Conservation (phyloP, 1,140 invertebrate species). For the Lepidotrigona ventralis region DNA sequence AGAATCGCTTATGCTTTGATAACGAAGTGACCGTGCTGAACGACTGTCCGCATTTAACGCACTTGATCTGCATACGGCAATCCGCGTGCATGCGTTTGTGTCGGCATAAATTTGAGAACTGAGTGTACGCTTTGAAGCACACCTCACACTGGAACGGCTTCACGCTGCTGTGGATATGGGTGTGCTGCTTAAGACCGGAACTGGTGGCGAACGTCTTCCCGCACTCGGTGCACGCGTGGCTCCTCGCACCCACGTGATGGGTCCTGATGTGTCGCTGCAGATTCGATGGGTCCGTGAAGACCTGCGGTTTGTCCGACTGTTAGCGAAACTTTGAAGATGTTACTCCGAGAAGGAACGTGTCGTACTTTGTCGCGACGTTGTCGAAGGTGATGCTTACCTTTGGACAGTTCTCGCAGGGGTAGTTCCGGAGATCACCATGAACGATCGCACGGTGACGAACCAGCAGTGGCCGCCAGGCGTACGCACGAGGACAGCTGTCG, state of each 20-base stretch:
- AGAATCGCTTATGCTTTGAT: conserved; percentile 92
- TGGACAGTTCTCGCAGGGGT: conserved; percentile 96
- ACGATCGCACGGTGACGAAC: conserved; percentile 90
- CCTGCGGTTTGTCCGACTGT: conserved; percentile 81
- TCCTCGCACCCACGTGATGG: conserved; percentile 94
- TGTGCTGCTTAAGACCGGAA: conserved; percentile 99
- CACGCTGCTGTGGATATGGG: conserved; percentile 98
- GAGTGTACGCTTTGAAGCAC: conserved; percentile 97
- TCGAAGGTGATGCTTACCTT: conserved; percentile 82
- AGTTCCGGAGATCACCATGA: conserved; percentile 89
- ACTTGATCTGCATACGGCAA: conserved; percentile 93
- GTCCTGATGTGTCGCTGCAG: conserved; percentile 97
- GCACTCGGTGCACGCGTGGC: conserved; percentile 98
- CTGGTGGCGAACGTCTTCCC: conserved; percentile 99
- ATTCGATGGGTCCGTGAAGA: conserved; percentile 97
- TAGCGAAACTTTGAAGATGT: conserved; percentile 73
- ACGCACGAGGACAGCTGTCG: conserved; percentile 90
- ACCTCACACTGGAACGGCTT: conserved; percentile 99
- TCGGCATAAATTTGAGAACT: conserved; percentile 99
- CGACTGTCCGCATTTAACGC: conserved; percentile 94
- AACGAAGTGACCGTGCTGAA: conserved; percentile 93
- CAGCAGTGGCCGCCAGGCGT: conserved; percentile 90
- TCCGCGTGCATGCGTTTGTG: conserved; percentile 99
- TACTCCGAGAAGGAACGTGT: conserved; percentile 49
- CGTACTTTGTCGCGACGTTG: neutral